A percentile compares a stretch with the other conserved stretches of the same genome.
These are phyloP conservation scores for Eulemur albifrons DNA, from an alignment of 2,797 vertebrate genomes.

Conservation along the genomic window DNA sequence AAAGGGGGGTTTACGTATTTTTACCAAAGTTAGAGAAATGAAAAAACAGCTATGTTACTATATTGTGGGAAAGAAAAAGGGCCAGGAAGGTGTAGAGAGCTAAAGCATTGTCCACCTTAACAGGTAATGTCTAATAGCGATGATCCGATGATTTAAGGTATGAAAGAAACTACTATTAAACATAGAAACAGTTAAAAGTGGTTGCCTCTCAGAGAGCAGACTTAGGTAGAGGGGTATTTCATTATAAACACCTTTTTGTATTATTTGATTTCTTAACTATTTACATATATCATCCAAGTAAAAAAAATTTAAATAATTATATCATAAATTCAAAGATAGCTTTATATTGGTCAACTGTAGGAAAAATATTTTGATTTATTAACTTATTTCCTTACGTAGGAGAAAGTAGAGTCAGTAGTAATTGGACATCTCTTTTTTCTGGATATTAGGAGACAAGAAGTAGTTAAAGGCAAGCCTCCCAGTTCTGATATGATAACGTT, in stretches of 20 bases:
- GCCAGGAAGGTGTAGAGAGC: background rate
- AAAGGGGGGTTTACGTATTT: background rate
- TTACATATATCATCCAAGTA: background rate
- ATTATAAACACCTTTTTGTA: background rate
- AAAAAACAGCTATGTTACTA: background rate
- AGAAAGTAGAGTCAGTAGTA: background rate
- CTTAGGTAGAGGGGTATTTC: background rate
- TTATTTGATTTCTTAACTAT: background rate
- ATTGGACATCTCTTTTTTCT: background rate
- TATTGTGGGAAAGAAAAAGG: background rate
- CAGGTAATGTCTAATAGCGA: background rate
- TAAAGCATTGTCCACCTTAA: background rate
- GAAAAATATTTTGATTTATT: background rate
- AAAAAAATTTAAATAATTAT: background rate
- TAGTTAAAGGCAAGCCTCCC: background rate
- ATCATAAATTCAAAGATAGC: background rate
- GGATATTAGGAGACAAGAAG: background rate
- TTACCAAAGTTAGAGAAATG: background rate
- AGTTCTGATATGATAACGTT: background rate
- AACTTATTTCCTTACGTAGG: background rate
- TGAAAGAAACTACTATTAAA: background rate
- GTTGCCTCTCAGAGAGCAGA: background rate
- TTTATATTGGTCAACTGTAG: background rate
- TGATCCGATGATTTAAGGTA: background rate
- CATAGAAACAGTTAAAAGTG: background rate